A percentile compares a stretch with the other conserved stretches of the same genome.
phyloP scores from a whole-genome alignment of 2,113 vertebrate species.

The Gopherus evgoodei region DNA sequence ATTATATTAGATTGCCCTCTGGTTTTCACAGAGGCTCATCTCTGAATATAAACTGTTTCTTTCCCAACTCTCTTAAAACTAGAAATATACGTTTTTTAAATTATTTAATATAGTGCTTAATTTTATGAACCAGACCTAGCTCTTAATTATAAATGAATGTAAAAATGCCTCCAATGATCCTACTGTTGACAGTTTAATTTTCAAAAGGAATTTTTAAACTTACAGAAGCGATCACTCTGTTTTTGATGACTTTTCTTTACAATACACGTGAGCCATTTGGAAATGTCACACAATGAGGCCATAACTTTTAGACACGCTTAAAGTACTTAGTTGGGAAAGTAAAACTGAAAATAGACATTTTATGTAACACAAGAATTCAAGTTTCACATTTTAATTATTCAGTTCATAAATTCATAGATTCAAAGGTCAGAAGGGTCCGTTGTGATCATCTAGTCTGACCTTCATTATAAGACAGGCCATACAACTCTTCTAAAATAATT shows the following conservation, averaged over 20 bases:
- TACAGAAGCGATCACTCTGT: not conserved
- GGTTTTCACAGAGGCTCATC: fast-evolving
- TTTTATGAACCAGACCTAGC: not conserved
- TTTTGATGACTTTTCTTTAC: not conserved
- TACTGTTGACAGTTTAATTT: not conserved
- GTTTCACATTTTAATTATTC: not conserved
- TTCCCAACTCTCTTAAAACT: not conserved
- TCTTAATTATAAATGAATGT: conserved; percentile 24
- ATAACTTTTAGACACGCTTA: not conserved
- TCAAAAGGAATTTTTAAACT: not conserved
- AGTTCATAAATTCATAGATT: not conserved
- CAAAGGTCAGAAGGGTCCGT: not conserved
- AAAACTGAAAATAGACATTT: not conserved
- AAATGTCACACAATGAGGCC: not conserved
- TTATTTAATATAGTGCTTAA: not conserved
- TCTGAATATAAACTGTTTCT: not conserved
- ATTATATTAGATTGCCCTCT: not conserved
- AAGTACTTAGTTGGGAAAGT: not conserved
- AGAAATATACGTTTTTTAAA: conserved; percentile 1
- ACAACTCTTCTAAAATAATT: not conserved
- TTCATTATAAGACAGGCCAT: not conserved
- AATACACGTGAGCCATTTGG: not conserved
- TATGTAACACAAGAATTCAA: not conserved
- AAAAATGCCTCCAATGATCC: not conserved
- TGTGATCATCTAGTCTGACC: not conserved